These are phyloP conservation scores for Leptoclinus maculatus DNA, from an alignment of 2,797 vertebrate genomes.

Conservation along the genomic window DNA sequence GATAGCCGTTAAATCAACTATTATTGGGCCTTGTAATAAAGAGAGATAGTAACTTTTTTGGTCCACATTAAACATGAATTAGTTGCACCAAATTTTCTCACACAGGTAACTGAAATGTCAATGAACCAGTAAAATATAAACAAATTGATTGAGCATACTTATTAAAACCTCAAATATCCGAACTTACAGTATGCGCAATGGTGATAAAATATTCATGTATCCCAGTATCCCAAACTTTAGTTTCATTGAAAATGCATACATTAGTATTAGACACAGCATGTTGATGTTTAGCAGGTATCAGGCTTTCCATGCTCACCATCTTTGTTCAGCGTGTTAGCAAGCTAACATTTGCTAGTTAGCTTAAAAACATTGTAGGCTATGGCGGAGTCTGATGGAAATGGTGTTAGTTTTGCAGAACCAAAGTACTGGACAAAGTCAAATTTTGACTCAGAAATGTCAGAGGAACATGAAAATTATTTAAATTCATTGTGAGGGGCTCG, in stretches of 20 bases:
- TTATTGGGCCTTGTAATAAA: slow-evolving; percentile 98
- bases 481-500: not conserved
- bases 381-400: not conserved
- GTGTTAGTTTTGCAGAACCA: not conserved
- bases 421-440: not conserved
- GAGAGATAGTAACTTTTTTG: slow-evolving; percentile 90
- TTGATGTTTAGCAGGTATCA: not conserved
- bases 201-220: slow-evolving; percentile 11
- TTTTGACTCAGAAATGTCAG: not conserved
- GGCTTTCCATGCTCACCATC: not conserved
- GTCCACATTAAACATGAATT: slow-evolving; percentile 88
- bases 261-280: slow-evolving; percentile 3
- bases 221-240: not conserved
- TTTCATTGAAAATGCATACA: slow-evolving; percentile 25
- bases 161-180: slow-evolving; percentile 18
- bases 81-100: slow-evolving; percentile 55
- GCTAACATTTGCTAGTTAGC: not conserved
- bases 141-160: slow-evolving; percentile 4
- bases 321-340: not conserved
- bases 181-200: slow-evolving; percentile 3
- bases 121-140: slow-evolving; percentile 34
- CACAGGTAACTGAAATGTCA: slow-evolving; percentile 47
- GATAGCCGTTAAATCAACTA: slow-evolving; percentile 99
- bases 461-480: not conserved
- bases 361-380: not conserved